These are phyloP conservation scores for Boloria selene DNA, from an alignment of 2,888 invertebrate species.

Conservation along the genomic window DNA sequence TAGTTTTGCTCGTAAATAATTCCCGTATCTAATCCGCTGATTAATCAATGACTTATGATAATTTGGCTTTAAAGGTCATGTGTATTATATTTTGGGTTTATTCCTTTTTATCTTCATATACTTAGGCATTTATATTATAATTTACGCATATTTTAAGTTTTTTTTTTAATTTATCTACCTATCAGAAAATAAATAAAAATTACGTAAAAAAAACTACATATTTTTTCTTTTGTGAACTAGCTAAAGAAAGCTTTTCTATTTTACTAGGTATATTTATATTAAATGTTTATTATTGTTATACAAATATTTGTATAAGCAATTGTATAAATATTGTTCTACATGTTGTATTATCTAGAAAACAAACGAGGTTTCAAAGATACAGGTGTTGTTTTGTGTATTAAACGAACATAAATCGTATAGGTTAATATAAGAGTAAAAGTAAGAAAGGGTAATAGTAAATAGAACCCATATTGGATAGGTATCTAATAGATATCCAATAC, in stretches of 20 bases:
- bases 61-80: constrained; percentile 46
- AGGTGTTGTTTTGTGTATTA: constrained; percentile 3
- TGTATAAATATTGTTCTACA: too few relatives aligned
- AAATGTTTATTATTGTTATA: too few relatives aligned
- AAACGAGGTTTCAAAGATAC: not conserved
- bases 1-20: constrained; percentile 79
- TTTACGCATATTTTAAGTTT: too few relatives aligned
- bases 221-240: too few relatives aligned
- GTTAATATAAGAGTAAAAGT: constrained; percentile 11
- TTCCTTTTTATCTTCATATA: not conserved
- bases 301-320: too few relatives aligned
- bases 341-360: too few relatives aligned
- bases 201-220: too few relatives aligned
- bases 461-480: constrained; percentile 18
- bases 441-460: constrained; percentile 31
- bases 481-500: constrained; percentile 39
- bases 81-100: constrained; percentile 4
- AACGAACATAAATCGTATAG: constrained; percentile 7
- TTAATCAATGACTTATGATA: constrained; percentile 69
- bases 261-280: too few relatives aligned
- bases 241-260: too few relatives aligned
- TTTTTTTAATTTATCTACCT: too few relatives aligned
- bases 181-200: too few relatives aligned
- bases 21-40: constrained; percentile 78
- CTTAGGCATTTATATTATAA: not conserved